Evolutionary conservation across 2,113 vertebrate species (phyloP).

Genomic region (Lipophrys pholis): DNA sequence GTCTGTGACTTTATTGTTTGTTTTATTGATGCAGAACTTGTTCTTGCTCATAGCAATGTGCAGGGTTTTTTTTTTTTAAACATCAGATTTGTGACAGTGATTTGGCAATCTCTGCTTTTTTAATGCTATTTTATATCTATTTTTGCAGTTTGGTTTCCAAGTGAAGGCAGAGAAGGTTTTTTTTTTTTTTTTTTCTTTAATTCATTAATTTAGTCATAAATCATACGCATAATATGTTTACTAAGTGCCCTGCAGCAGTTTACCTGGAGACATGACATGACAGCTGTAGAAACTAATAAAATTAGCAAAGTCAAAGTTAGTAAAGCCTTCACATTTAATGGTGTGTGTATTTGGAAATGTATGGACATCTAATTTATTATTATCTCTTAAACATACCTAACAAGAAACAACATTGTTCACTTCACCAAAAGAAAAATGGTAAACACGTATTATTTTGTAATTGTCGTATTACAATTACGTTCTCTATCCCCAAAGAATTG

Average conservation of each 20-base stretch:
- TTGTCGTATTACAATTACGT: constrained; percentile 20
- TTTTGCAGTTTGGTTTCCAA: constrained; percentile 5
- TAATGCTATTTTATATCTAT: no score
- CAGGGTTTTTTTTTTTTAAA: neutral
- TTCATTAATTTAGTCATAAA: constrained; percentile 35
- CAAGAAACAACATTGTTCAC: constrained; percentile 8
- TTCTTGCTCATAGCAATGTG: constrained; percentile 11
- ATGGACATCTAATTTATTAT: neutral
- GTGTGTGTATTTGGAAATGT: neutral
- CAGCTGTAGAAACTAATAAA: constrained; percentile 62
- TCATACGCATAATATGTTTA: constrained; percentile 13
- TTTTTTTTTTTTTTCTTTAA: constrained; percentile 10
- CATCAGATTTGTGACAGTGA: no score
- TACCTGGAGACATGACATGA: constrained; percentile 89
- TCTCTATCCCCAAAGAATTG: constrained; percentile 13
- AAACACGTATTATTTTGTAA: constrained; percentile 6
- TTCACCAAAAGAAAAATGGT: constrained; percentile 12
- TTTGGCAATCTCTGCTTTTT: no score
- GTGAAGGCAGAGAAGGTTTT: constrained; percentile 5
- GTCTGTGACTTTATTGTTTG: constrained; percentile 38
- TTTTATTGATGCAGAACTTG: constrained; percentile 36
- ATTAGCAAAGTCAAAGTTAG: constrained; percentile 38
- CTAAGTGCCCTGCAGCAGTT: constrained; percentile 38
- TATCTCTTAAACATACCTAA: constrained; percentile 20
- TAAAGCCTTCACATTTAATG: constrained; percentile 29